A percentile compares a stretch with the other conserved stretches of the same genome.
Conservation (phyloP, 2,888 invertebrate species). For the Candidula unifasciata region DNA sequence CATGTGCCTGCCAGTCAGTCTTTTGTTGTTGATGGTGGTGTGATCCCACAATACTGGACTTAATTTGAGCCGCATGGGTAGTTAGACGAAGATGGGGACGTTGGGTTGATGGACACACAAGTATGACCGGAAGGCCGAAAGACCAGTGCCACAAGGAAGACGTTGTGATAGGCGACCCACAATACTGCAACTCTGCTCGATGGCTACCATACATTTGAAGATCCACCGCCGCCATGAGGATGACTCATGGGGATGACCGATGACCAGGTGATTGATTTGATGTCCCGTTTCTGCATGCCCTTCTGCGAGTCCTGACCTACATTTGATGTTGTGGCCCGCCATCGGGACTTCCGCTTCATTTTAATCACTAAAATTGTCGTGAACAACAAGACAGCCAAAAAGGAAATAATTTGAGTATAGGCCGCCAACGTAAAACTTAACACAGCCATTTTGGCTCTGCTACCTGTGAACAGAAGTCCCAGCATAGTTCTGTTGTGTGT, state of each 20-base stretch:
- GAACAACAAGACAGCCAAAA: neutral
- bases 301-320: neutral
- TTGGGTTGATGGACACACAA: too few species aligned
- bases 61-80: too few species aligned
- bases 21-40: too few species aligned
- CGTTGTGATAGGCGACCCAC: too few species aligned
- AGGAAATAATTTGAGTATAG: neutral
- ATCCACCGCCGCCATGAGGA: neutral
- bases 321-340: neutral
- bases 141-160: too few species aligned
- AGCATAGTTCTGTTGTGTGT: slow-evolving; percentile 15
- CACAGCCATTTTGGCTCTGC: neutral
- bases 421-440: neutral
- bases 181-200: too few species aligned
- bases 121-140: too few species aligned
- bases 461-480: slow-evolving; percentile 15
- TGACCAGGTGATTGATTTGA: neutral
- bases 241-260: too few species aligned
- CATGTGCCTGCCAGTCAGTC: too few species aligned
- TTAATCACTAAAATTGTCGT: slow-evolving; percentile 7
- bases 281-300: neutral
- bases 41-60: too few species aligned
- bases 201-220: too few species aligned
- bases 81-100: too few species aligned
- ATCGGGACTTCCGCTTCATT: neutral